Percentiles rank a stretch among this genome's conserved stretches.
These are phyloP conservation scores for Gymnocypris eckloni DNA, from an alignment of 2,797 vertebrate species.

Conservation along the genomic window DNA sequence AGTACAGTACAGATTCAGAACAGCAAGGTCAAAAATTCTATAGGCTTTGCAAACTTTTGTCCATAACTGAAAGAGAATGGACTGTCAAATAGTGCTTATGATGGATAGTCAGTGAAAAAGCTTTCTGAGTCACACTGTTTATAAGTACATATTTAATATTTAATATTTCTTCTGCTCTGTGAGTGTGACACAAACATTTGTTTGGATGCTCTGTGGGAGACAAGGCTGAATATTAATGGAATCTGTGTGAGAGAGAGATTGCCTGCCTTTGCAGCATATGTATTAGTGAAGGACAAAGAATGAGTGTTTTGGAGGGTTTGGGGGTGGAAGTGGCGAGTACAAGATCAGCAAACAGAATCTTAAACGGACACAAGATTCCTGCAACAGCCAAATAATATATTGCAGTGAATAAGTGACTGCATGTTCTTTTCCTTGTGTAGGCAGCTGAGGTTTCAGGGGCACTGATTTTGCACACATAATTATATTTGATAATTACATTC, in stretches of 20 bases:
- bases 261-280: constrained; percentile 43
- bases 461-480: neutral
- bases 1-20: constrained; percentile 14
- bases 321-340: constrained; percentile 26
- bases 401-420: neutral
- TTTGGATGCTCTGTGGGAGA: constrained; percentile 55
- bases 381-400: constrained; percentile 12
- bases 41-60: constrained; percentile 34
- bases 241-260: constrained; percentile 34
- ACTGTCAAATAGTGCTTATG: constrained; percentile 36
- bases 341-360: constrained; percentile 25
- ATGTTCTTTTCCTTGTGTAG: neutral
- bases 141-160: constrained; percentile 55
- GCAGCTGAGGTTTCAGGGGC: constrained; percentile 13
- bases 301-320: constrained; percentile 24
- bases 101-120: constrained; percentile 40
- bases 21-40: constrained; percentile 24
- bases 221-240: constrained; percentile 66
- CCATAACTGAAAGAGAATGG: constrained; percentile 33
- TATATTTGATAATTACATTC: neutral
- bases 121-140: constrained; percentile 43
- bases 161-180: constrained; percentile 40
- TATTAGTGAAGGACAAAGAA: constrained; percentile 45
- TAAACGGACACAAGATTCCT: constrained; percentile 10
- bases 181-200: constrained; percentile 42